Percentiles rank a stretch among this genome's conserved stretches.
These are phyloP conservation scores for Limenitis camilla DNA, from an alignment of 2,888 invertebrate species.

Conservation along the genomic window DNA sequence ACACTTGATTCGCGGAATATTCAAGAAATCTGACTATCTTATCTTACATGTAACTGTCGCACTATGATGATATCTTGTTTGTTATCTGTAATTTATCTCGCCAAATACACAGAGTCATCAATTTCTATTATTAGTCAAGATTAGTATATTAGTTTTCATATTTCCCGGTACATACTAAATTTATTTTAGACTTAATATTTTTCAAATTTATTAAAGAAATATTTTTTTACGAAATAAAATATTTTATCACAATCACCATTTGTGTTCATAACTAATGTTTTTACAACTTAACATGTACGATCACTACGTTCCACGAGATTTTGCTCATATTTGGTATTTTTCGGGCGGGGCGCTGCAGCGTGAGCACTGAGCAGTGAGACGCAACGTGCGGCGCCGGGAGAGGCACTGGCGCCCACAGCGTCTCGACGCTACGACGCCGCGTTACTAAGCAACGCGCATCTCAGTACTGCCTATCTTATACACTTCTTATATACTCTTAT, in stretches of 20 bases:
- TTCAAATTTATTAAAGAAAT: conserved; percentile 6
- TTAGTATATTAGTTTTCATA: too few species aligned
- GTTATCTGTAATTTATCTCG: too few species aligned
- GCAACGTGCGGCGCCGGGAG: conserved; percentile 41
- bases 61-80: too few species aligned
- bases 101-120: too few species aligned
- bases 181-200: background rate
- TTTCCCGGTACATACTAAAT: too few species aligned
- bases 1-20: conserved; percentile 16
- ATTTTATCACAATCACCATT: background rate
- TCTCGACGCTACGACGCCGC: conserved; percentile 61
- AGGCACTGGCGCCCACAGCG: conserved; percentile 60
- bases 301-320: conserved; percentile 2
- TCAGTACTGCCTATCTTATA: conserved; percentile 5
- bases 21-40: conserved; percentile 16
- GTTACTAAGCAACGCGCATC: conserved; percentile 60
- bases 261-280: background rate
- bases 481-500: too few species aligned
- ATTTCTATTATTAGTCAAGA: too few species aligned
- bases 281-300: background rate
- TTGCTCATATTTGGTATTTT: conserved; percentile 3
- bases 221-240: background rate
- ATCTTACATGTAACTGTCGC: conserved; percentile 1
- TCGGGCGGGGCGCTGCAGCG: conserved; percentile 13
- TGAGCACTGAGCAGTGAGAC: conserved; percentile 4